Evolutionary conservation across 2,797 vertebrate genomes (phyloP).

Genomic region (Chaetodon trifasciatus): DNA sequence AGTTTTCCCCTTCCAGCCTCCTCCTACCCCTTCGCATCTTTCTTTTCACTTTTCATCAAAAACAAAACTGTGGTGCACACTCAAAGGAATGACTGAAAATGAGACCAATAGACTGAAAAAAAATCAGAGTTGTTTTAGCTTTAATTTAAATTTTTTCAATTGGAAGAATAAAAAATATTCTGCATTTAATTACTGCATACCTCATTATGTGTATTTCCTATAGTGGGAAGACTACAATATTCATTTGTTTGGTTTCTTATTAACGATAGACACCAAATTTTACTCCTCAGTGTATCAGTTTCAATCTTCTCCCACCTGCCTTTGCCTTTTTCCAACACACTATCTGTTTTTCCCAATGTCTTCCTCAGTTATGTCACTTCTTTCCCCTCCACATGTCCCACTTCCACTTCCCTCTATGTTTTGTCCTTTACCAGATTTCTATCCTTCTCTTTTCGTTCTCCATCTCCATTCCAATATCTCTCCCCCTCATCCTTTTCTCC

Average conservation of each 20-base stretch:
- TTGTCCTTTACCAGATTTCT: conserved; percentile 36
- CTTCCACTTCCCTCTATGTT: conserved; percentile 6
- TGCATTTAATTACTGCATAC: neutral
- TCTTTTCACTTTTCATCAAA: conserved; percentile 24
- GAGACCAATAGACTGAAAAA: neutral
- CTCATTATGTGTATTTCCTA: neutral
- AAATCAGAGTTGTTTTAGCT: neutral
- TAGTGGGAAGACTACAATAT: no score
- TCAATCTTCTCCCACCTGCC: conserved; percentile 24
- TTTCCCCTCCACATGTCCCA: conserved; percentile 15
- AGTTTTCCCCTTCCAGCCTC: conserved; percentile 39
- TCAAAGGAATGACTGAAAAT: conserved; percentile 23
- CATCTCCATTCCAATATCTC: conserved; percentile 43
- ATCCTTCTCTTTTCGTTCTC: conserved; percentile 23
- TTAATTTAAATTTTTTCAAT: neutral
- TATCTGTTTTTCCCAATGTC: conserved; percentile 12
- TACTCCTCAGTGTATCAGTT: neutral
- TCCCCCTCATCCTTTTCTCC: conserved; percentile 52
- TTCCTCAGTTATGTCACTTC: conserved; percentile 24
- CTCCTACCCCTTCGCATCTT: conserved; percentile 22
- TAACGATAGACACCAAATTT: neutral
- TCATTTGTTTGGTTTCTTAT: conserved; percentile 1
- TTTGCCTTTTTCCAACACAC: conserved; percentile 20
- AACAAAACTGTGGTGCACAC: conserved; percentile 22
- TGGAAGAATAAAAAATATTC: neutral